Evolutionary conservation across 2,797 vertebrate species (phyloP), one percentile per base, ranked within the genome.

Genomic region (Steatocranus sp.): DNA sequence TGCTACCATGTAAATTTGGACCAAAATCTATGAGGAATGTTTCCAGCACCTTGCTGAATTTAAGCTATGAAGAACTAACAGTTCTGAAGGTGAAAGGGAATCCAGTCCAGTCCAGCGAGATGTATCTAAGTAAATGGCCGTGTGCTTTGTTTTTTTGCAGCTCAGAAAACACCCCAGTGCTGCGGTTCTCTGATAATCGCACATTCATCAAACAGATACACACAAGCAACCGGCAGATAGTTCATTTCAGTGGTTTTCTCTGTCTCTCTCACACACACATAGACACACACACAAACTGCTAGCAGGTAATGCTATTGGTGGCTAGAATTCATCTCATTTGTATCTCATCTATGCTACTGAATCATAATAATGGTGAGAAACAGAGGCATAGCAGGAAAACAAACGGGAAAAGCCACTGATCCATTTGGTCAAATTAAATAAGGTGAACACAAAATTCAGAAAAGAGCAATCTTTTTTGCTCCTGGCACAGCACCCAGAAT

Each of bases 371-470:
- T 75, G 43, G 49, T 7, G 56, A 86, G 78, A 90, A 82, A 76
- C 77, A 83, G 70, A 77, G 5, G 25, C 53, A 80, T 48, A 36
- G 54, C 76, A 54, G 75, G 76, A 41, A 82, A 87, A 88, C 83
- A 88, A 87, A 89, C 83, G n/a, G 48, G 38, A 48, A 70, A 78
- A 90, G 78, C 36, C 38, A 38, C 11, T 6, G 17, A 86, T 83
- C 75, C 82, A 81, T 88, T 89, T 84, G 78, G 79, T 78, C 84
- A 84, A 76, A 91, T 87, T 81, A 80, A 89, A 92, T 81, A 85
- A 84, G 49, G 48, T 63, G 56, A 63, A 76, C 51, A 12, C 36
- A 79, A 54, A 68, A 70, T 63, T 18, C 27, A 80, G 79, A 83
- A 46, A 25, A 84, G 56, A 78, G 76, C 20, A 25, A 48, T 74